phyloP scores from a whole-genome alignment of 2,113 vertebrate genomes.

The Melanerpes aurifrons region DNA sequence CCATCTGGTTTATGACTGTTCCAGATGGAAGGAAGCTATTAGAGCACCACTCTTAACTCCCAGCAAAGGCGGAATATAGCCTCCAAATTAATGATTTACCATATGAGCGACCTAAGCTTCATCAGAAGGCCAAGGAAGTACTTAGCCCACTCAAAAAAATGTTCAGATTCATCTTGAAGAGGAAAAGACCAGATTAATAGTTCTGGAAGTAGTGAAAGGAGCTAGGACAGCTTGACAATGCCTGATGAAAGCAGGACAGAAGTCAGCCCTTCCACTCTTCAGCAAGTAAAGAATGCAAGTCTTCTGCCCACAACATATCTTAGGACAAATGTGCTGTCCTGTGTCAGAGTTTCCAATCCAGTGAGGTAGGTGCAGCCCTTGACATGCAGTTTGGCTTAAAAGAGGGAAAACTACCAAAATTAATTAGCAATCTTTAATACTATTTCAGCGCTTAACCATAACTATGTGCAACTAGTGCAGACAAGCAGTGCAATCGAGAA shows the following conservation, averaged over 20 bases:
- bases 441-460: not conserved
- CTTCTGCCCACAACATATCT: not conserved
- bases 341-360: not conserved
- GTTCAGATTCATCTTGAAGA: conserved; percentile 52
- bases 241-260: conserved; percentile 13
- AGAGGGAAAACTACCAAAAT: not conserved
- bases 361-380: not conserved
- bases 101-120: conserved; percentile 52
- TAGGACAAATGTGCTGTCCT: not conserved
- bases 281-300: not conserved
- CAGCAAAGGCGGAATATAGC: conserved; percentile 29
- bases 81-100: conserved; percentile 64
- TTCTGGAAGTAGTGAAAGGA: conserved; percentile 55
- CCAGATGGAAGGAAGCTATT: conserved; percentile 67
- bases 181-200: conserved; percentile 67
- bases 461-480: not conserved
- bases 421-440: not conserved
- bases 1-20: conserved; percentile 68
- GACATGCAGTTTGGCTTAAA: conserved; percentile 9
- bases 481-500: not conserved
- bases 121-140: conserved; percentile 61
- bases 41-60: conserved; percentile 61
- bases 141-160: conserved; percentile 75
- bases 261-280: not conserved
- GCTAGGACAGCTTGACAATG: not conserved